Evolutionary conservation across 2,888 invertebrate species (phyloP), one percentile per base, ranked within the genome.

Genomic region (Aphidius colemani): DNA sequence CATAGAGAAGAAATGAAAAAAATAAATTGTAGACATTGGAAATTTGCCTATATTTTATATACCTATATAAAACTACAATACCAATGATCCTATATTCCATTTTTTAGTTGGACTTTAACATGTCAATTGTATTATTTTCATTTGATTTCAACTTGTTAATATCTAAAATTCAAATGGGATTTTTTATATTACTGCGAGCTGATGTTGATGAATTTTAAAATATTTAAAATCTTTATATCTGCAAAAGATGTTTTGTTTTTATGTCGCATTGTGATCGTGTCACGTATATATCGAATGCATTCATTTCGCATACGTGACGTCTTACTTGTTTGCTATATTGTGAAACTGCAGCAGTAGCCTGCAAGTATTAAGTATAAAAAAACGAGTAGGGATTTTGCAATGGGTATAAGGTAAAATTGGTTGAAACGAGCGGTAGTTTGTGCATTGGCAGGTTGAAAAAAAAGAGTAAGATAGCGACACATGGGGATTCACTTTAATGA

Each of bases 241-340:
- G n/a, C n/a, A n/a, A 18, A 18, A 18, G 13, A 18, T 18, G 8
- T 43, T 8, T n/a, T 9, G 43, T 18, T 11, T 11, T 43, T 7
- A 6, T 57, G 46, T 59, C 53, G 46, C 59, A 59, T 59, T 64
- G 59, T 60, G 59, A 48, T 55, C 53, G 59, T 69, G 74, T 72
- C 72, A 76, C 77, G 73, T 70, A 73, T 73, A 73, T 76, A 74
- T 75, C n/a, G n/a, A 78, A 78, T 71, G 74, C 76, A 75, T 77
- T 75, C 74, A 75, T 77, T 78, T 74, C 66, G 70, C 71, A 70
- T 75, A 70, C 72, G 72, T 73, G 73, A 77, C 73, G 73, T 77
- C 75, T 78, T 73, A 78, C 71, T 76, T 74, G 67, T 70, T 60
- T 59, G 51, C 51, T 63, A 41, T 8, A 9, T 30, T 30, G 56